Evolutionary conservation across 2,113 vertebrate genomes (phyloP), one percentile per base, ranked within the genome.

Genomic region (Rhinolophus ferrumequinum): DNA sequence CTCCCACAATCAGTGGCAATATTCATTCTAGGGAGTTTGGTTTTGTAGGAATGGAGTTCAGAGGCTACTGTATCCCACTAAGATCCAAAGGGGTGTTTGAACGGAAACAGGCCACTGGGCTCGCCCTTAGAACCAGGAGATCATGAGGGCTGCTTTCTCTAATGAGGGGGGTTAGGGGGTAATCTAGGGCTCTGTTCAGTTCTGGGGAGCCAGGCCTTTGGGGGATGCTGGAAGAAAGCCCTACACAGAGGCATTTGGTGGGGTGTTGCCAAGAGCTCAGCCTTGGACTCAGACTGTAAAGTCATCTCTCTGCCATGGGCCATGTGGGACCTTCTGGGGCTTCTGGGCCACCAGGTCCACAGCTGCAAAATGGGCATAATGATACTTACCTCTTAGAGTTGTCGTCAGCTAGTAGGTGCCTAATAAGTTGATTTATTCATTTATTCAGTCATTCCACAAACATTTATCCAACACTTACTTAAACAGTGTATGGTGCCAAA

Each of bases 1-100:
- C 58, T 73, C 62, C 6, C n/a, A 44, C 75, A 67, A 80, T 93
- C 66, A 92, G 76, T 44, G 13, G 88, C 89, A 12, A 1, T 28
- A 22, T 86, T 97, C 28, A 69, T 80, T 88, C 60, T 15, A 44
- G 3, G 58, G 82, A 60, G 58, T 62, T 93, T 96, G 35, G 94
- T 97, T 97, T 94, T 96, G 8, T 62, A 96, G 92, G 76, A 97
- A 90, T 89, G 60, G 10, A 35, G 5, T 96, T 97, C 79, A 41
- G 41, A 62, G 83, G 86, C 70, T 52, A 56, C 33, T 66, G 15
- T 9, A 83, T 44, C 6, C 58, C 73, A 91, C 72, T 88, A 91
- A 96, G 97, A 88, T 77, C 90, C 54, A 97, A 82, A 88, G 92
- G 64, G 86, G 54, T 62, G 19, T 86, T 96, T 96, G 81, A 70